Conservation (phyloP, 2,797 vertebrate genomes). For the Cheirogaleus major region DNA sequence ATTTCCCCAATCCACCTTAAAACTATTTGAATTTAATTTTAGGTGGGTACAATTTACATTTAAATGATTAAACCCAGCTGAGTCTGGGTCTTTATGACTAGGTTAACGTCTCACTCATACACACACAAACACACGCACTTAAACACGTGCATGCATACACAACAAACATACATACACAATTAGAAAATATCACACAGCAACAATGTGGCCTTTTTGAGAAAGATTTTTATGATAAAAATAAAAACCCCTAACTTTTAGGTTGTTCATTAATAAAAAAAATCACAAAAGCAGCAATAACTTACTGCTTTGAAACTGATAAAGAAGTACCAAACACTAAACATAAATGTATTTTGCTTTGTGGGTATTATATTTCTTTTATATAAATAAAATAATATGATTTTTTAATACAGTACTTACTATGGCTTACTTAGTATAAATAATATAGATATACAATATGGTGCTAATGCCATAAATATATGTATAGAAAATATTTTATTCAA, state of each 20-base stretch:
- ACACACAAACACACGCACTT: background rate
- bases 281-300: conserved; percentile 54
- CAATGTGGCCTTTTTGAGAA: background rate
- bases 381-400: conserved; percentile 7
- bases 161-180: background rate
- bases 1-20: conserved; percentile 51
- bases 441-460: background rate
- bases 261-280: conserved; percentile 70
- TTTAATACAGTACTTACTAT: background rate
- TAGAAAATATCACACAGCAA: conserved; percentile 60
- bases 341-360: conserved; percentile 6
- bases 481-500: conserved; percentile 46
- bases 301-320: background rate
- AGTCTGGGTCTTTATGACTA: conserved; percentile 8
- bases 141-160: background rate
- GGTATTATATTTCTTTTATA: background rate
- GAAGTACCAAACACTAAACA: background rate
- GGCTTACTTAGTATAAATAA: conserved; percentile 22
- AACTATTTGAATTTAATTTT: conserved; percentile 75
- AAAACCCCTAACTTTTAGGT: conserved; percentile 69
- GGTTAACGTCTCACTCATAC: background rate
- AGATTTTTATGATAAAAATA: conserved; percentile 62
- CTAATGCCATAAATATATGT: conserved; percentile 7
- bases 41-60: conserved; percentile 48
- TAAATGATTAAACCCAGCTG: conserved; percentile 69